phyloP scores from a whole-genome alignment of 2,113 vertebrate genomes.

The Grammomys surdaster region DNA sequence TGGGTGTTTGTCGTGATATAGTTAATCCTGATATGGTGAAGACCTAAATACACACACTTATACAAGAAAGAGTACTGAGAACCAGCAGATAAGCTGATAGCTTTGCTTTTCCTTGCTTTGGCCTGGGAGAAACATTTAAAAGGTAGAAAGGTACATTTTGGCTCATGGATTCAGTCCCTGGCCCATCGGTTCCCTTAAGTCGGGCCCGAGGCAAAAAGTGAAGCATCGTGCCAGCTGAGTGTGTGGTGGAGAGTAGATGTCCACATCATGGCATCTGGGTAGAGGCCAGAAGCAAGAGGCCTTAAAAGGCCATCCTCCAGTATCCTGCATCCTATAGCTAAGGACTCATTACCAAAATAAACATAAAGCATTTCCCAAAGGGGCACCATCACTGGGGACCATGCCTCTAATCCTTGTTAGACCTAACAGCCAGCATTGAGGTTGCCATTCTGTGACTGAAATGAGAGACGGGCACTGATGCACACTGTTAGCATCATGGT shows the following conservation, averaged over 20 bases:
- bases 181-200: not conserved
- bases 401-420: not conserved
- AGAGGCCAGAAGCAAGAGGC: too few species aligned
- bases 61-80: not conserved
- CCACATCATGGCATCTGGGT: too few species aligned
- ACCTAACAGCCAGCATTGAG: not conserved
- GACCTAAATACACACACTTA: conserved; percentile 19
- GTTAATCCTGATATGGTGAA: not conserved
- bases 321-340: not conserved
- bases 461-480: not conserved
- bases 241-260: not conserved
- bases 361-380: not conserved
- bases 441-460: not conserved
- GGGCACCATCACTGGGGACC: not conserved
- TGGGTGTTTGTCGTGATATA: not conserved
- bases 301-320: too few species aligned
- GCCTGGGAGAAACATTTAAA: not conserved
- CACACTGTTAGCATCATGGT: not conserved
- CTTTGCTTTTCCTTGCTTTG: not conserved
- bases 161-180: not conserved
- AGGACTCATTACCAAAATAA: not conserved
- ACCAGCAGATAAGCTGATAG: not conserved
- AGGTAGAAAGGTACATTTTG: not conserved
- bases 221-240: not conserved
- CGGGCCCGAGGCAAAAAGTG: too few species aligned